Base-by-base conservation (phyloP, 2,113 vertebrate genomes). In the Pantherophis guttatus region DNA sequence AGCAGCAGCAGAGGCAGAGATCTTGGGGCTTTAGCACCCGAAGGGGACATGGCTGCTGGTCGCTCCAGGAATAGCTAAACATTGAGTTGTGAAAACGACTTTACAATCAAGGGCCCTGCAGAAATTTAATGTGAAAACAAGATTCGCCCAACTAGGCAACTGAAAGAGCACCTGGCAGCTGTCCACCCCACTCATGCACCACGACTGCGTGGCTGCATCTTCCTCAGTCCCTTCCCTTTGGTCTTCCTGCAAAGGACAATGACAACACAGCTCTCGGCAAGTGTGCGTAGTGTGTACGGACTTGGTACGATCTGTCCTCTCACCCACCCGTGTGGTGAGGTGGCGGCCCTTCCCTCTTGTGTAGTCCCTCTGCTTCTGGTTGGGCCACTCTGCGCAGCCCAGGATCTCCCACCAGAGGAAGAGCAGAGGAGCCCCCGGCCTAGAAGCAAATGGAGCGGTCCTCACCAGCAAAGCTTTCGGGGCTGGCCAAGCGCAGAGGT, bases 381-480 rank as follows among this genome's bases (percentile, higher is more conserved):
- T 81, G 70, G 26, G 70, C n/a, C 0, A 1, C 70, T 39, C 7
- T 8, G 75, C 17, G 8, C 75, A 44, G 17, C 33, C 33, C 17
- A 6, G n/a, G 6, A 8, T 39, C 15, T 9, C 17, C 70, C 75
- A 81, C 33, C 75, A 1, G 75, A 9, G 75, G 75, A 9, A 0
- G 75, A 9, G 75, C 17, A 3, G 33, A 21, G 75, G 17, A 44
- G 33, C 33, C 17, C 70, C 75, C 15, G 7, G 70, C n/a, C 15
- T 3, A 39, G n/a, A 19, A 39, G 15, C n/a, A 2, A 15, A 1
- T 1, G n/a, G 15, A 75, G n/a, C 13, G 2, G 13, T 3, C n/a
- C 70, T 8, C 2, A 0, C 19, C 15, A 1, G 53, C 33, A 10
- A 81, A 57, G n/a, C 50, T 55, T 88, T 44, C 3, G 55, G 59